phyloP scores from a whole-genome alignment of 2,888 invertebrate genomes.

The Melitaea athalia region DNA sequence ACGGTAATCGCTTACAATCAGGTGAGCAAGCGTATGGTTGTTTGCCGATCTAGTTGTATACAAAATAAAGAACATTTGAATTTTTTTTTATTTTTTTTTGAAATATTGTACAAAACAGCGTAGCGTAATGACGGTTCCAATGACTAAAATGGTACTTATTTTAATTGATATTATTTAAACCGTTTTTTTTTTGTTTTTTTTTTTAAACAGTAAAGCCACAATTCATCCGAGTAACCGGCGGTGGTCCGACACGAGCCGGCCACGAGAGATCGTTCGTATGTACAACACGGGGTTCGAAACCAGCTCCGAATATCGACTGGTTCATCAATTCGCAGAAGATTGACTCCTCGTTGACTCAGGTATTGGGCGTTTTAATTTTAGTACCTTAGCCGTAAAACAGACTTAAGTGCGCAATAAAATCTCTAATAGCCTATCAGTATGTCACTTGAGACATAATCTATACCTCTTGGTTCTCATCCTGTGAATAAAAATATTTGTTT shows the following conservation, averaged over 20 bases:
- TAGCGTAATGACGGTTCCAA: too few relatives aligned
- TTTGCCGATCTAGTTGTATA: too few relatives aligned
- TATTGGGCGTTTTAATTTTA: constrained; percentile 37
- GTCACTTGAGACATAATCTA: too few relatives aligned
- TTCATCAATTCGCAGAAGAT: constrained; percentile 84
- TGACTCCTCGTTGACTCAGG: constrained; percentile 73
- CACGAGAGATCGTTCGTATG: constrained; percentile 88
- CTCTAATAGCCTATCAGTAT: too few relatives aligned
- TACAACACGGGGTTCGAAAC: constrained; percentile 91
- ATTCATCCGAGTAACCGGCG: constrained; percentile 87
- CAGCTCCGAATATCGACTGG: constrained; percentile 92
- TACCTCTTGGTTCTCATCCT: too few relatives aligned
- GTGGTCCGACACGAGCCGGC: constrained; percentile 87
- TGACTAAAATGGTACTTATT: not conserved
- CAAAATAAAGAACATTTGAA: too few relatives aligned
- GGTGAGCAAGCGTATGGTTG: too few relatives aligned
- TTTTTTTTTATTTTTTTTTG: too few relatives aligned
- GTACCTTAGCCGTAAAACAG: not conserved
- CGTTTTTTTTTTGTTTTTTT: constrained; percentile 27
- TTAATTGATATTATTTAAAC: not conserved
- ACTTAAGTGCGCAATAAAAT: too few relatives aligned
- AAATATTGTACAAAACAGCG: too few relatives aligned
- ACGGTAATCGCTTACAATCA: too few relatives aligned
- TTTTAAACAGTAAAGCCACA: constrained; percentile 88
- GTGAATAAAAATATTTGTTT: too few relatives aligned